Evolutionary conservation across 2,113 vertebrate genomes (phyloP).

Genomic region (Gallinago jamesoni): DNA sequence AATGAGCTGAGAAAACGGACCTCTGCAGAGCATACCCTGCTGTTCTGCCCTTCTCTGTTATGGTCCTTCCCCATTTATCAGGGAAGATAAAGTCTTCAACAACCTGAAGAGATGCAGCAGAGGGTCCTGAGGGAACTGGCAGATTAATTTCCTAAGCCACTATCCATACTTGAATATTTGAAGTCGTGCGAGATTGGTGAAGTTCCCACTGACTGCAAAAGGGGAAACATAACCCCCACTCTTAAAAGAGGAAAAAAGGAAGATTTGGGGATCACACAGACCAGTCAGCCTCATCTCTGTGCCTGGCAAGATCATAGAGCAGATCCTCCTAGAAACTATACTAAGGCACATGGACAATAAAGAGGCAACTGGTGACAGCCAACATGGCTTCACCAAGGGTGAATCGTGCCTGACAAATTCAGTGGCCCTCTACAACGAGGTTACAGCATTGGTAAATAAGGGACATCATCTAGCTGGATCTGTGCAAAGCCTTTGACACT

Average conservation of each 20-base stretch:
- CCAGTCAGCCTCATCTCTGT: neutral
- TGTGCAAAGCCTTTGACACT: neutral
- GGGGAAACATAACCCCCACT: neutral
- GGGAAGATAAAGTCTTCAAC: neutral
- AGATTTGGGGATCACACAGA: neutral
- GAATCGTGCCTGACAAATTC: neutral
- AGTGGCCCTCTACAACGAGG: neutral
- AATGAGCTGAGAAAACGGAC: neutral
- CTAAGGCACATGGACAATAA: neutral
- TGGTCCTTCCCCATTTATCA: accelerated
- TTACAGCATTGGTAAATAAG: neutral
- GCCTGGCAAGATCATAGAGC: neutral
- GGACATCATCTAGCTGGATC: neutral
- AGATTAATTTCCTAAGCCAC: neutral
- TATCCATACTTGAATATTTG: neutral
- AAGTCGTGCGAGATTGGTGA: neutral
- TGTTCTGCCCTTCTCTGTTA: neutral
- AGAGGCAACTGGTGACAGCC: neutral
- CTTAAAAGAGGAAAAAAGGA: neutral
- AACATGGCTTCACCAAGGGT: neutral
- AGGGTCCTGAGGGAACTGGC: neutral
- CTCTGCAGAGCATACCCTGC: neutral
- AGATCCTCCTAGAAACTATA: neutral
- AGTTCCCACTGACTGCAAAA: neutral
- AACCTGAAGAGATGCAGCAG: neutral